Conservation (phyloP, 2,113 vertebrate species). For the Telmatochromis sp. region DNA sequence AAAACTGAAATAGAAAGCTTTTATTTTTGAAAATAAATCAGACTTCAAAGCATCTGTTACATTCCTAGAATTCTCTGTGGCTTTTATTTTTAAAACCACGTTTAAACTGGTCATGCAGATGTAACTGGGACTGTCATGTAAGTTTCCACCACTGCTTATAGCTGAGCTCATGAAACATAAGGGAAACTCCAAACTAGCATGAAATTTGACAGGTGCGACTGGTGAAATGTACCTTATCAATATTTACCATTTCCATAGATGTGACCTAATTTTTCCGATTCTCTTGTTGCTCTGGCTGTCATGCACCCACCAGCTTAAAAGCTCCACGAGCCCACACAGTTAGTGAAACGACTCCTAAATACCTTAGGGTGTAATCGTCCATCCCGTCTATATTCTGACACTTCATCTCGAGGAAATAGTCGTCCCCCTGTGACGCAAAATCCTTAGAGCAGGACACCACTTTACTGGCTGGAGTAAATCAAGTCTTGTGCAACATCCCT, state of each 20-base stretch:
- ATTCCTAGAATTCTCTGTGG: background rate
- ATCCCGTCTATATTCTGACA: background rate
- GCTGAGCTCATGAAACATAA: background rate
- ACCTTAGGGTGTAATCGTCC: background rate
- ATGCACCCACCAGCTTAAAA: background rate
- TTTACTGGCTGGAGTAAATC: background rate
- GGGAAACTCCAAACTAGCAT: background rate
- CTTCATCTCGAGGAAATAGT: background rate
- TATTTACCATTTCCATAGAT: background rate
- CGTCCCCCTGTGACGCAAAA: background rate
- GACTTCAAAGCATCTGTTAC: background rate
- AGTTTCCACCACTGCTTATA: background rate
- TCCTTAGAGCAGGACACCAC: background rate
- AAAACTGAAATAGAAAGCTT: background rate
- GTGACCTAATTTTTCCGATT: background rate
- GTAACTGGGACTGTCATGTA: background rate
- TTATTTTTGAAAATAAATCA: background rate
- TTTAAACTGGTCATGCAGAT: background rate
- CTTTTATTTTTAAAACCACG: background rate
- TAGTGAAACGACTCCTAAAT: background rate
- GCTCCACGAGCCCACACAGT: background rate
- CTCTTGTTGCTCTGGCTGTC: background rate
- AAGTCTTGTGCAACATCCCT: background rate
- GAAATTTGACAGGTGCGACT: background rate
- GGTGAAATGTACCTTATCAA: background rate